phyloP scores from a whole-genome alignment of 2,113 vertebrate species.

The Tenrec ecaudatus region DNA sequence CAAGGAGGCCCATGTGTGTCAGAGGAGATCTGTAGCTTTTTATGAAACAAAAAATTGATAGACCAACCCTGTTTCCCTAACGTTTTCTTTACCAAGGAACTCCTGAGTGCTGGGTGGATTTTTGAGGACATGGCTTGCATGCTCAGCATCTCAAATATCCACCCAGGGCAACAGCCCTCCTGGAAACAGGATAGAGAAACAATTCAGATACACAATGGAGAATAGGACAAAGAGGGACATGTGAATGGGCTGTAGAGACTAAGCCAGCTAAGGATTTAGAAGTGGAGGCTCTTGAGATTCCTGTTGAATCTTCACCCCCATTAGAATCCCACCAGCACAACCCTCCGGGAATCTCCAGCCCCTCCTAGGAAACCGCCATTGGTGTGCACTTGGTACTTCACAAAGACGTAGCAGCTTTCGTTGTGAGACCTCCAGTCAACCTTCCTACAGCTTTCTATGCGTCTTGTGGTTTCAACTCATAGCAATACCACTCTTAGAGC shows the following conservation, averaged over 20 bases:
- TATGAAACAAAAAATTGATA: rapidly evolving
- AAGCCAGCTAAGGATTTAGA: background rate
- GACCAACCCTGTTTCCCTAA: background rate
- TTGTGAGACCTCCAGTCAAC: background rate
- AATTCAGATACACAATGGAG: background rate
- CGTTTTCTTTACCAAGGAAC: background rate
- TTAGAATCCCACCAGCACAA: background rate
- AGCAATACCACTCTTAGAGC: too few species aligned
- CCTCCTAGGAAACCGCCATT: background rate
- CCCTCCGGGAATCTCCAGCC: too few species aligned
- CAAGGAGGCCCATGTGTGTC: too few species aligned
- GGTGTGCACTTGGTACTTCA: background rate
- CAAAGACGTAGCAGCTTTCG: background rate
- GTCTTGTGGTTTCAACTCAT: too few species aligned
- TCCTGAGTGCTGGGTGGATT: background rate
- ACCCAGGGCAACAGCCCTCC: too few species aligned
- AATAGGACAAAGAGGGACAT: background rate
- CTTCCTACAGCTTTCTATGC: background rate
- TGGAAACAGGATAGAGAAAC: background rate
- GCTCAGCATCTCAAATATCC: background rate
- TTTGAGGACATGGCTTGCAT: rapidly evolving
- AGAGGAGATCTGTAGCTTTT: too few species aligned
- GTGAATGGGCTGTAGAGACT: too few species aligned
- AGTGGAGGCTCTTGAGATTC: background rate
- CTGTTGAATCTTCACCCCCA: background rate